Conservation (phyloP, 2,113 vertebrate genomes). For the Lophura nycthemera region DNA sequence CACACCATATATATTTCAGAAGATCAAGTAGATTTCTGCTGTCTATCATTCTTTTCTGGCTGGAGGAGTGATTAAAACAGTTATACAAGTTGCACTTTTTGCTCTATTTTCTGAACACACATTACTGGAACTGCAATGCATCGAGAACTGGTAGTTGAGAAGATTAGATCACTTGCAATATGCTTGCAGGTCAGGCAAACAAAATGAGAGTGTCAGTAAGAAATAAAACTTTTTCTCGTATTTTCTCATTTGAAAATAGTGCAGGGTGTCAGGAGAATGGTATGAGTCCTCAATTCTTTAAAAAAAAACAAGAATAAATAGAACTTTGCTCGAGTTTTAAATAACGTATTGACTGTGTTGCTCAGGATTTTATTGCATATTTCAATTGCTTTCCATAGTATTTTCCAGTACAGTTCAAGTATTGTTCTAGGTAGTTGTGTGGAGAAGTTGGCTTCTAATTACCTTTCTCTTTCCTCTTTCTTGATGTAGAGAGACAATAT, state of each 20-base stretch:
- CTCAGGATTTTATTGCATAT: background rate
- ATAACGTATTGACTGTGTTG: background rate
- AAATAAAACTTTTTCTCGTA: background rate
- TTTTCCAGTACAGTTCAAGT: background rate
- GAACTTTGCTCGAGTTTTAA: background rate
- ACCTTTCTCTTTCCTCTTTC: background rate
- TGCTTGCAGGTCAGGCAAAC: background rate
- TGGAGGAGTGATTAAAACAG: background rate
- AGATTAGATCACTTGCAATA: background rate
- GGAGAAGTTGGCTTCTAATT: background rate
- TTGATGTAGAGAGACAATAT: background rate
- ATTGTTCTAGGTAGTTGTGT: rapidly evolving
- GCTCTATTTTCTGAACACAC: background rate
- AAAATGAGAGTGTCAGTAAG: background rate
- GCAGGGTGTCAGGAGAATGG: background rate
- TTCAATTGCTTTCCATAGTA: background rate
- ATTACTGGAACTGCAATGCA: background rate
- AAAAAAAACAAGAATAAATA: background rate
- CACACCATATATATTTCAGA: background rate
- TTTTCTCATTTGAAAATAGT: background rate
- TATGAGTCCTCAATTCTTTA: background rate
- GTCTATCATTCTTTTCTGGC: background rate
- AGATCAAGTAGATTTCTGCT: background rate
- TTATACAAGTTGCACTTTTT: background rate
- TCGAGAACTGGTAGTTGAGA: background rate